Evolutionary conservation across 2,888 invertebrate genomes (phyloP).

Genomic region (Bugulina stolonifera): DNA sequence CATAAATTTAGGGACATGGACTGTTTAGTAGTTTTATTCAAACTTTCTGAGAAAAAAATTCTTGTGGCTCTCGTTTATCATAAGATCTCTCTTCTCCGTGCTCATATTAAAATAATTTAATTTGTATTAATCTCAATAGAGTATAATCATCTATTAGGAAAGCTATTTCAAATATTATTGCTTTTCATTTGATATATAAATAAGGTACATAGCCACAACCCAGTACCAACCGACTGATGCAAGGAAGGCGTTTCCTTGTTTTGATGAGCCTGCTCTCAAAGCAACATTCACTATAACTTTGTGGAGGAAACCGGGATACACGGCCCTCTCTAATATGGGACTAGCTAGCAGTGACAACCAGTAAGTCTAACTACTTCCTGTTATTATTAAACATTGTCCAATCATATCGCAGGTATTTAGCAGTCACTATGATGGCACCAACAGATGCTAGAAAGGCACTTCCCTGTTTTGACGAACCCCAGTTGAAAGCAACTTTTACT

Average conservation of each 20-base stretch:
- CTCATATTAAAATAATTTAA: too few species aligned
- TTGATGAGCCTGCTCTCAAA: conserved; percentile 82
- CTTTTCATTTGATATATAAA: too few species aligned
- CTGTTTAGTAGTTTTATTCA: too few species aligned
- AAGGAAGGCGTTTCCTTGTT: conserved; percentile 84
- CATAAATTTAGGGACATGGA: too few species aligned
- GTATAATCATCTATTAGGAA: too few species aligned
- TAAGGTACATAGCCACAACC: conserved; percentile 67
- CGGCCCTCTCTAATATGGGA: conserved; percentile 40
- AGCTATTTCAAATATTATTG: too few species aligned
- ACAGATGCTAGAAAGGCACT: conserved; percentile 85
- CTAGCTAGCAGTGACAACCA: conserved; percentile 25
- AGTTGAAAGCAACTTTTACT: conserved; percentile 76
- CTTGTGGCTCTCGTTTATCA: too few species aligned
- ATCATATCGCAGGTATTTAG: conserved; percentile 60
- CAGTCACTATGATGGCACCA: conserved; percentile 79
- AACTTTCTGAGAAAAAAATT: too few species aligned
- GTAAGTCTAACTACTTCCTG: too few species aligned
- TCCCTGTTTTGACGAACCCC: conserved; percentile 86
- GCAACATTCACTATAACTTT: conserved; percentile 74
- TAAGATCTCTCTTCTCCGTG: too few species aligned
- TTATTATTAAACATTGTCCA: too few species aligned
- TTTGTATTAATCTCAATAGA: too few species aligned
- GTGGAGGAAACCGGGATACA: conserved; percentile 51
- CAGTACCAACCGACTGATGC: conserved; percentile 86